These are phyloP conservation scores for Drosophila trapezifrons DNA, from an alignment of 1,140 invertebrate species.

Conservation along the genomic window DNA sequence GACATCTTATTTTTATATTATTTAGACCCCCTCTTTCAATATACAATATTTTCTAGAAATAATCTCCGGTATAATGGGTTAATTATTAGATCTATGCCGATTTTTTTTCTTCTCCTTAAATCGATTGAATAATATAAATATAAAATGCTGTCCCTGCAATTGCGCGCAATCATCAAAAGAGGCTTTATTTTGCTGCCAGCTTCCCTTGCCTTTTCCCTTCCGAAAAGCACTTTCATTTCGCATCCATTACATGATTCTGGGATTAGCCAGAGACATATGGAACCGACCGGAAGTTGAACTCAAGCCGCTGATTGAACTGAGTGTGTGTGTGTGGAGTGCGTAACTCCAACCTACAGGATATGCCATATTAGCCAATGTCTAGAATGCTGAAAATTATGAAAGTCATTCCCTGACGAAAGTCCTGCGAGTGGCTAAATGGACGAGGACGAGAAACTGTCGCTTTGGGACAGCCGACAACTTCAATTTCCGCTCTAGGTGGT, in stretches of 20 bases:
- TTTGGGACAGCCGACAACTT: constrained; percentile 59
- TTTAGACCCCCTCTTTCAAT: no score
- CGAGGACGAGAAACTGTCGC: constrained; percentile 29
- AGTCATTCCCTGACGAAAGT: constrained; percentile 59
- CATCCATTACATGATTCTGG: constrained; percentile 7
- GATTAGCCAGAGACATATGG: constrained; percentile 10
- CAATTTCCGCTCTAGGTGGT: constrained; percentile 58
- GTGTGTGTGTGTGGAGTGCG: constrained; percentile 2
- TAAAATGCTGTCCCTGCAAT: not conserved
- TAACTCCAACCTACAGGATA: constrained; percentile 8
- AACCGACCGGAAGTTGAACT: constrained; percentile 26
- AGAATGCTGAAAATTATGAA: constrained; percentile 60
- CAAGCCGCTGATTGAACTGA: constrained; percentile 29
- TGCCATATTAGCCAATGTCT: constrained; percentile 53
- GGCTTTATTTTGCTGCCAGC: not conserved
- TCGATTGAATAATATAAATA: not conserved
- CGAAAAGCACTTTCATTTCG: constrained; percentile 8
- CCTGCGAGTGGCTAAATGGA: constrained; percentile 7
- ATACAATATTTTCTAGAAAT: no score
- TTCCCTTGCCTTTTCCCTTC: not conserved
- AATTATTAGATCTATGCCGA: not conserved
- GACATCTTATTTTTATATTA: no score
- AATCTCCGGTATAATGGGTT: not conserved
- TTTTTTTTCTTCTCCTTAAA: no score
- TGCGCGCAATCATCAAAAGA: not conserved